Evolutionary conservation across 2,888 invertebrate species (phyloP).

Genomic region (Caradrina clavipalpis): DNA sequence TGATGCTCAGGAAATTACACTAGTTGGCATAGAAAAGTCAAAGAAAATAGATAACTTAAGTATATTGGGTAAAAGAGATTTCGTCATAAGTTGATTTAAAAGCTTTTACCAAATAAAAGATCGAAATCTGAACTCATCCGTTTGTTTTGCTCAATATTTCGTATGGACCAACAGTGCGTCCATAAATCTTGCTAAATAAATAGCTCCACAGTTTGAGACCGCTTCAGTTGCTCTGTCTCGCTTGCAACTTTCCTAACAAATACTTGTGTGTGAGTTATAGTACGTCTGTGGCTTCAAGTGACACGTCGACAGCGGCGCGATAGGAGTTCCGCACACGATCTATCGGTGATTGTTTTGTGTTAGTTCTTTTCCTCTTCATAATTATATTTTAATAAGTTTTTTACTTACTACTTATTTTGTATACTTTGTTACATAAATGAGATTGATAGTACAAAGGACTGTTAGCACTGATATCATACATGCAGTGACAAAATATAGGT

Average conservation of each 20-base stretch:
- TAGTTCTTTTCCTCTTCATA: conserved; percentile 22
- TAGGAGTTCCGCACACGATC: conserved; percentile 28
- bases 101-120: conserved; percentile 45
- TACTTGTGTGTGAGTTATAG: conserved; percentile 64
- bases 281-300: conserved; percentile 42
- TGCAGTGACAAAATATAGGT: too few species aligned
- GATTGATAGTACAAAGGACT: too few species aligned
- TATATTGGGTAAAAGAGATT: conserved; percentile 32
- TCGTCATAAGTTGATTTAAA: conserved; percentile 41
- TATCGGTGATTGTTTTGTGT: conserved; percentile 15
- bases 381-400: neutral
- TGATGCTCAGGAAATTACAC: conserved; percentile 1
- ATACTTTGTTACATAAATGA: too few species aligned
- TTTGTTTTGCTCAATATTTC: conserved; percentile 53
- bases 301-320: conserved; percentile 41
- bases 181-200: conserved; percentile 65
- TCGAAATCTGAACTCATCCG: conserved; percentile 30
- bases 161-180: conserved; percentile 31
- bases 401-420: neutral
- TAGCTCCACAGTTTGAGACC: conserved; percentile 59
- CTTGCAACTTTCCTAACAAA: conserved; percentile 64
- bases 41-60: conserved; percentile 6
- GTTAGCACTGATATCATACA: too few species aligned
- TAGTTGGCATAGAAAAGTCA: conserved; percentile 10
- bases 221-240: conserved; percentile 55